These are phyloP conservation scores for Patella depressa DNA, from an alignment of 2,888 invertebrate genomes.

Conservation along the genomic window DNA sequence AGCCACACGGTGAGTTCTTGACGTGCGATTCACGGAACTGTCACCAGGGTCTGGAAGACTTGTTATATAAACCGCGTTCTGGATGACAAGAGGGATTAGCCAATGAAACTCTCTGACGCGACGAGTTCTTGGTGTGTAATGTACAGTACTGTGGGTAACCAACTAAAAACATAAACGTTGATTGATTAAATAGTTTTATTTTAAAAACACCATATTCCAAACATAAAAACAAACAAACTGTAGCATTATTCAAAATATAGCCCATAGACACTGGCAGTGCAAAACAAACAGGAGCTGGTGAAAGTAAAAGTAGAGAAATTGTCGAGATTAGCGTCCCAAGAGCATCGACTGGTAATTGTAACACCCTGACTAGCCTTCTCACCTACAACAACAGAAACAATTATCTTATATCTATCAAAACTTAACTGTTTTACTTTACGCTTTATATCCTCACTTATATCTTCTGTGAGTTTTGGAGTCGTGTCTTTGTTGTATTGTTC, in stretches of 20 bases:
- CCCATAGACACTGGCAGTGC: conserved; percentile 55
- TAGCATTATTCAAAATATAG: conserved; percentile 49
- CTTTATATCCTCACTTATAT: conserved; percentile 57
- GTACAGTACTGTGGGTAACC: too few species aligned
- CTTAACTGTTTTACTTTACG: conserved; percentile 50
- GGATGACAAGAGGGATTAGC: too few species aligned
- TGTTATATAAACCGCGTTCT: too few species aligned
- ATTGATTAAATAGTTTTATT: too few species aligned
- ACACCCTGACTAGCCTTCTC: conserved; percentile 51
- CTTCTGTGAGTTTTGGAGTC: conserved; percentile 46
- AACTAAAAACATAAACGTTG: too few species aligned
- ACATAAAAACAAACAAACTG: neutral
- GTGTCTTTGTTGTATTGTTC: conserved; percentile 50
- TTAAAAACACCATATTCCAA: neutral
- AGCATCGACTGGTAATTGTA: conserved; percentile 45
- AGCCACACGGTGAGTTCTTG: too few species aligned
- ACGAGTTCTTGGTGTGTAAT: too few species aligned
- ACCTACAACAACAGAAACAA: conserved; percentile 48
- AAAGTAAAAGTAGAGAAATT: conserved; percentile 49
- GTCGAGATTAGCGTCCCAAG: conserved; percentile 54
- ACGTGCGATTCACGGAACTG: too few species aligned
- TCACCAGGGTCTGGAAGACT: too few species aligned
- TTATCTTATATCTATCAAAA: conserved; percentile 58
- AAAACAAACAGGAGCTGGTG: conserved; percentile 46
- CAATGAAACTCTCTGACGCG: too few species aligned